Conservation (phyloP, 2,797 vertebrate species). For the Chaenodraco wilsoni region DNA sequence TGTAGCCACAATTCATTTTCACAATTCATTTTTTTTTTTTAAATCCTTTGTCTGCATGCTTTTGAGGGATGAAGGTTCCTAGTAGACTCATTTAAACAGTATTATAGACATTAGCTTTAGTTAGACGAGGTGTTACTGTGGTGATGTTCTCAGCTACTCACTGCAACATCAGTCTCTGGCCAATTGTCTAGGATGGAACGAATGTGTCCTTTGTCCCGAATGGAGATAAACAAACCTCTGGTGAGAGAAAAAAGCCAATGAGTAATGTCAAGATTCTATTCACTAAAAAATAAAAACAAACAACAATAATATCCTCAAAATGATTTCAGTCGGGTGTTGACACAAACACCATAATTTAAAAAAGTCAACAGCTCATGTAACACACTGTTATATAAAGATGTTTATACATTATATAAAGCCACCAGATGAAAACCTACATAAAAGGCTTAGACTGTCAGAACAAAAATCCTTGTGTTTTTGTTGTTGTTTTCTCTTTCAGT, state of each 20-base stretch:
- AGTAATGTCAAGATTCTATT: not conserved
- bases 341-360: not conserved
- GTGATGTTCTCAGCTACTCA: conserved; percentile 65
- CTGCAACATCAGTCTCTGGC: conserved; percentile 94
- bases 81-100: not conserved
- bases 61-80: not conserved
- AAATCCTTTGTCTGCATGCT: not conserved
- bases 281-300: conserved; percentile 5
- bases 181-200: conserved; percentile 96
- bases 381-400: no score
- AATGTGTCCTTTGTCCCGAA: conserved; percentile 94
- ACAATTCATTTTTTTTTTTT: not conserved
- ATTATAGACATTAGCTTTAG: conserved; percentile 1
- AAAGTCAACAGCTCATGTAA: no score
- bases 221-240: conserved; percentile 97
- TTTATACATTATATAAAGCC: no score
- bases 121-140: not conserved
- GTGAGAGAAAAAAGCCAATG: conserved; percentile 23
- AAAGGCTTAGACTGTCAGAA: not conserved
- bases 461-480: not conserved
- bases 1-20: not conserved
- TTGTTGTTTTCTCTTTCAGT: not conserved
- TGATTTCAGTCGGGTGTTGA: not conserved
- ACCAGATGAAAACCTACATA: conserved; percentile 12
- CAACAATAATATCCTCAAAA: not conserved